Evolutionary conservation across 30 jellyfish, hydroid and myxozoan genomes (phyloP).

Genomic region (Rhopilema esculentum): DNA sequence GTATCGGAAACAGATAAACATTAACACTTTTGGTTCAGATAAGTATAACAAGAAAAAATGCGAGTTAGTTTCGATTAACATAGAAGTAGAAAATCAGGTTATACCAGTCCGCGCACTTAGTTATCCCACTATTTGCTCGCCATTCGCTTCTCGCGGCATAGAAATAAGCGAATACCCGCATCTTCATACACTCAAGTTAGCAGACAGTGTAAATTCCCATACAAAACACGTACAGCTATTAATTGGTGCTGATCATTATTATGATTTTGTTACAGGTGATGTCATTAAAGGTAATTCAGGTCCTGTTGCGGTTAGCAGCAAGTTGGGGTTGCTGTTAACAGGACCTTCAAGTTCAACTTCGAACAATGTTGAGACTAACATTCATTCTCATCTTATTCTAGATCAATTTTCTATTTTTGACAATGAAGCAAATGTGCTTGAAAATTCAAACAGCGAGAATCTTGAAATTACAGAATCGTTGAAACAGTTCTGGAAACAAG

Average conservation of each 20-base stretch:
- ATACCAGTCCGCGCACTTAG: slow-evolving; percentile 14
- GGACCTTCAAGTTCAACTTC: slow-evolving; percentile 14
- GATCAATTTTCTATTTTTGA: slow-evolving; percentile 27
- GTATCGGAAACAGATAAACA: no score
- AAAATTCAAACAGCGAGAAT: slow-evolving; percentile 21
- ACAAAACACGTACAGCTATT: slow-evolving; percentile 11
- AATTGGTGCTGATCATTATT: slow-evolving; percentile 64
- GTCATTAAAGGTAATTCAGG: slow-evolving; percentile 64
- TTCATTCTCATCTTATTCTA: slow-evolving; percentile 32
- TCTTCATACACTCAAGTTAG: slow-evolving; percentile 8
- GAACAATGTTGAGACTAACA: slow-evolving; percentile 34
- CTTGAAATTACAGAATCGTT: slow-evolving; percentile 47
- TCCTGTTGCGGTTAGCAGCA: slow-evolving; percentile 66
- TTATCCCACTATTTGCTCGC: slow-evolving; percentile 6
- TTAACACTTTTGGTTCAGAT: slow-evolving; percentile 7
- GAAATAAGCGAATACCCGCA: slow-evolving; percentile 15
- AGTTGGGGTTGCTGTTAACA: slow-evolving; percentile 66
- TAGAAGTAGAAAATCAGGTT: slow-evolving; percentile 16
- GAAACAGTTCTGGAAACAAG: slow-evolving; percentile 57
- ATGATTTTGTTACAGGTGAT: slow-evolving; percentile 56
- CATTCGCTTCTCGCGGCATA: slow-evolving; percentile 3
- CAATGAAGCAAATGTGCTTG: slow-evolving; percentile 16
- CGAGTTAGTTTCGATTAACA: slow-evolving; percentile 15
- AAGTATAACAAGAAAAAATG: slow-evolving; percentile 15
- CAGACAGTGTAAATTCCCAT: slow-evolving; percentile 6